Evolutionary conservation across 2,113 vertebrate species (phyloP), one percentile per base, ranked within the genome.

Genomic region (Eclectus roratus): DNA sequence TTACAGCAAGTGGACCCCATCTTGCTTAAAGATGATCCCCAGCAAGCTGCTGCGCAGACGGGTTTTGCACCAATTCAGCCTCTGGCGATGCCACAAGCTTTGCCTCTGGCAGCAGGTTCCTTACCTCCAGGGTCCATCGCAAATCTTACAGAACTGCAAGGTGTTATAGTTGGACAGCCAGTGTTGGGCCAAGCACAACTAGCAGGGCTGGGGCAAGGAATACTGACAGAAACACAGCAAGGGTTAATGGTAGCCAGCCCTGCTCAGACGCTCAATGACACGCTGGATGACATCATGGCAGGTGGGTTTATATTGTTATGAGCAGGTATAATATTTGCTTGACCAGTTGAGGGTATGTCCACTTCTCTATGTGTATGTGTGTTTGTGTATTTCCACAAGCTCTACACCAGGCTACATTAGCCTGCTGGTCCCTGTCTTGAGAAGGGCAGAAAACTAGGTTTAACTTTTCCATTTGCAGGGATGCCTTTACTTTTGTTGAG

Each of bases 261-360:
- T 95, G 98, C 99, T 97, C 99, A 99, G 98, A 99, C 99, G 94
- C 99, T 99, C 98, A 99, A 99, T 98, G 99, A 99, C 98, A 99
- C 99, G 97, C 99, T 99, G 98, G 99, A 99, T 97, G 99, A 99
- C 98, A 99, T 99, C 98, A 99, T 99, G 99, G 99, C 99, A 98
- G 99, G 99, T 98, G 97, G 97, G 99, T 98, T 97, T 97, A 93
- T 91, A 87, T 97, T 96, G 96, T 97, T 98, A 96, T 11, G 96
- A 97, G 97, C 97, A 98, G 98, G 97, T 98, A 97, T 96, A 97
- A 97, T 97, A 96, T 97, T 97, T 98, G 88, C 96, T 96, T 97
- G 97, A 97, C 83, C 88, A 97, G 95, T 96, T 50, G 95, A 98
- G 96, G 96, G 80, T 92, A 91, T 98, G 91, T 96, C 97, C 95